Base-by-base conservation (phyloP, 2,888 invertebrate species). In the Nephrotoma flavescens region DNA sequence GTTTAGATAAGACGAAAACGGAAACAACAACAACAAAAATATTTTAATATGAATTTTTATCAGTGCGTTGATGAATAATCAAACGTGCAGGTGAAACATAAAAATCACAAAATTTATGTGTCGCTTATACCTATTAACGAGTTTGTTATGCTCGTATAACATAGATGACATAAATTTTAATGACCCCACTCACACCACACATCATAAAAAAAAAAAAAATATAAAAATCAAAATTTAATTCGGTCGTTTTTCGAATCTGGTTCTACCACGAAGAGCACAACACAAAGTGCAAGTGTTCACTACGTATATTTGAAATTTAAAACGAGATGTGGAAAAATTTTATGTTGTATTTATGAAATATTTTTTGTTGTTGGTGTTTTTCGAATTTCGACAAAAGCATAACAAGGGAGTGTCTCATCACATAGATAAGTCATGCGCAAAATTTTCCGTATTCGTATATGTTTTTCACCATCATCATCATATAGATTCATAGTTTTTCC, bases 401-500 rank as follows among this genome's bases (percentile, higher is more conserved):
- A 42, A 42, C 84, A 84, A 84, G 84, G 84, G 84, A 84, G 84
- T 84, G 84, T 84, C 84, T 84, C 84, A 84, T 42, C 42, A 84
- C 42, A 41, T 42, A 84, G 71, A 84, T 84, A 42, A 84, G 84
- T 42, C 84, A 84, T 84, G 84, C 84, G 84, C 84, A 84, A 84
- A 15, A 15, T 41, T 83, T 12, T 83, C 11, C 11, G 41, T 41
- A 42, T 84, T 83, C 11, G 83, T 41, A 41, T 41, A 84, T 12
- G 84, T 7, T 84, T 71, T 71, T 31, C 31, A 71, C 71, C 71
- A 71, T 1, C 52, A 15, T 15, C 52, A 52, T 31, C 71, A 71
- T 31, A 31, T 31, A 31, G 71, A 71, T 71, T 71, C 71, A 71
- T 71, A 71, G 71, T 71, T 71, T 71, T 71, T 71, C 31, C 71